A percentile compares a stretch with the other conserved stretches of the same genome.
These are phyloP conservation scores for Bujurquina vittata DNA, from an alignment of 2,113 vertebrate species.

Conservation along the genomic window DNA sequence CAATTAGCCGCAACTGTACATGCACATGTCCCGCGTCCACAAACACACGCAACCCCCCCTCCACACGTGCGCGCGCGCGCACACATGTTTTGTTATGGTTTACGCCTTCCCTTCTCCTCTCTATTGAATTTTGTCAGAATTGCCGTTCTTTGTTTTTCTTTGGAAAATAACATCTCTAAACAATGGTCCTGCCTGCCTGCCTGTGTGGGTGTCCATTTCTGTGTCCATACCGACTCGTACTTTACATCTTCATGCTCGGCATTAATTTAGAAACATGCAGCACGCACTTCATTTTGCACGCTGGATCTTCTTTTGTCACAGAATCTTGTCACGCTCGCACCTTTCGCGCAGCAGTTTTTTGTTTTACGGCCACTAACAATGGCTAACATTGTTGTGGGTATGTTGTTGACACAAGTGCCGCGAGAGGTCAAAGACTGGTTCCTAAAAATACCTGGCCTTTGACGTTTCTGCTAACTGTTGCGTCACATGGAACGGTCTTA, in stretches of 20 bases:
- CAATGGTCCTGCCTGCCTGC: constrained; percentile 17
- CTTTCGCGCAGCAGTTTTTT: constrained; percentile 31
- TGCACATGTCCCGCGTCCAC: constrained; percentile 12
- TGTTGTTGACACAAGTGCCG: constrained; percentile 57
- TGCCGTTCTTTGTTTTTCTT: constrained; percentile 50
- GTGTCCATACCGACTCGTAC: constrained; percentile 4
- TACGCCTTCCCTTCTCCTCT: constrained; percentile 71
- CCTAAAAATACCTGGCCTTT: constrained; percentile 73
- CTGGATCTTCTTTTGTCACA: constrained; percentile 6
- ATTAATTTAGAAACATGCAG: constrained; percentile 3
- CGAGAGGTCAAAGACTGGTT: constrained; percentile 69
- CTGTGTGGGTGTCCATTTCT: constrained; percentile 37
- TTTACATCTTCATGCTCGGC: not conserved
- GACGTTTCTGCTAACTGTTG: constrained; percentile 65
- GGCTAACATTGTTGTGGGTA: constrained; percentile 38
- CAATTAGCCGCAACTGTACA: constrained; percentile 53
- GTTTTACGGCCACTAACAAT: constrained; percentile 41
- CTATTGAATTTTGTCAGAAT: constrained; percentile 53
- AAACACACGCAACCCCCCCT: constrained; percentile 9
- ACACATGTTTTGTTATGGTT: constrained; percentile 62
- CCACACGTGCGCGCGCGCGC: constrained; percentile 25
- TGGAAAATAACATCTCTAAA: constrained; percentile 31
- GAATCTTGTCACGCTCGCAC: not conserved
- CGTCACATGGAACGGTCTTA: constrained; percentile 72
- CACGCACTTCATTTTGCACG: not conserved